Evolutionary conservation across 2,888 invertebrate species (phyloP), one percentile per base, ranked within the genome.

Genomic region (Rotaria socialis): DNA sequence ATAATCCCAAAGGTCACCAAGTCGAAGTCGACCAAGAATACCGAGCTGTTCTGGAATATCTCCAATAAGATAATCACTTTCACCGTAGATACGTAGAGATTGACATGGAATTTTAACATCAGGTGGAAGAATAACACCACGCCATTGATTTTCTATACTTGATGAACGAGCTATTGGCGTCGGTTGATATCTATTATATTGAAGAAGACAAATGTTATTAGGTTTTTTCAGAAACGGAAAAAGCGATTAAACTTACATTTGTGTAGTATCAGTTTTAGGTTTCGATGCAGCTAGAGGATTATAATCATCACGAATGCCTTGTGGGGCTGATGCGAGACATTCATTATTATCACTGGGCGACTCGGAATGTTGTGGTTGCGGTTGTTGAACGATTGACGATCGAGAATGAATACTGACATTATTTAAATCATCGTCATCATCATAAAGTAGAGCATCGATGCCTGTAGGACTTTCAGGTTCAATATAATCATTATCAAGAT

Each of bases 381-480:
- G 67, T 27, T 67, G 67, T n/a, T 67, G 80, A 47, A 24, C n/a
- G 35, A 22, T 47, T 22, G 43, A 22, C 3, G 47, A n/a, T n/a
- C 80, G 47, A 67, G 67, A 27, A 19, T 67, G 16, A 0, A 14
- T 41, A 6, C 4, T 16, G 19, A 35, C 19, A 67, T 67, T 27
- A 67, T 67, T 67, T 7, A 67, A 67, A 67, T 67, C 67, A n/a
- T 80, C 80, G n/a, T 80, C 80, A n/a, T 80, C 80, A 80, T 80
- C 80, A 14, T 80, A 80, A 24, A 80, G 47, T 80, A 47, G n/a
- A 10, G 80, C 80, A 80, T 80, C 80, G 8, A 47, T 47, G 11
- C 80, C 80, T n/a, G 80, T 80, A 47, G 80, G 80, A 47, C 80
- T 80, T 47, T 80, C 80, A n/a, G 80, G 80, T n/a, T 80, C 80